These are phyloP conservation scores for Drosophila tristis DNA, from an alignment of 1,140 invertebrate species.

Conservation along the genomic window DNA sequence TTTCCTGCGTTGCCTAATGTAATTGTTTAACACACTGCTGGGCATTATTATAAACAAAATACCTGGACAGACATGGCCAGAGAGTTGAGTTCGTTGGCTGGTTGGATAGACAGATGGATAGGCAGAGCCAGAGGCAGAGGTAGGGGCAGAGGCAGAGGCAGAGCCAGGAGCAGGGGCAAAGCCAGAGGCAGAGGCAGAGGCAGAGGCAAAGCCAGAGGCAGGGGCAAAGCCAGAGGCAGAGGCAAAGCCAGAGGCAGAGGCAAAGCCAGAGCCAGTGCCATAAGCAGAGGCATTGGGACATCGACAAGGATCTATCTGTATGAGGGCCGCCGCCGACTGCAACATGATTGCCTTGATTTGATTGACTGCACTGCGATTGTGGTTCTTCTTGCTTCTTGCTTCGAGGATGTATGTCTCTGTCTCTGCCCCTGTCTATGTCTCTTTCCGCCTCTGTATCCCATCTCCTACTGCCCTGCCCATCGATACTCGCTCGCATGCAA, in stretches of 20 bases:
- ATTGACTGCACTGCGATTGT: conserved; percentile 67
- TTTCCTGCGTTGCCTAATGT: conserved; percentile 50
- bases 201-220: background rate
- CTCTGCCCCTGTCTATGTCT: background rate
- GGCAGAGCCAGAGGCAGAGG: background rate
- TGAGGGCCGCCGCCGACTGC: conserved; percentile 1
- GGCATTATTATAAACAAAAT: conserved; percentile 78
- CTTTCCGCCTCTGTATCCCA: conserved; percentile 33
- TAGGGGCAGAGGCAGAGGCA: too few relatives aligned
- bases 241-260: background rate
- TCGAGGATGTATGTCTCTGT: too few relatives aligned
- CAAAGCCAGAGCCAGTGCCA: background rate
- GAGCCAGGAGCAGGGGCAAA: too few relatives aligned
- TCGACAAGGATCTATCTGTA: background rate
- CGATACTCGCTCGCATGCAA: too few relatives aligned
- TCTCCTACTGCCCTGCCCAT: background rate
- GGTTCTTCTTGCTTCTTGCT: conserved; percentile 3
- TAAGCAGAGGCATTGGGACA: conserved; percentile 6
- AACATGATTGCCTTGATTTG: conserved; percentile 66
- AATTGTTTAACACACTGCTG: conserved; percentile 78
- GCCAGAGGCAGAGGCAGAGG: conserved; percentile 4
- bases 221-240: background rate
- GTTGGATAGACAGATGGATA: background rate
- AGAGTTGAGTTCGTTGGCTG: too few relatives aligned
- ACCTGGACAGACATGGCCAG: conserved; percentile 10